phyloP scores from a whole-genome alignment of 1,140 invertebrate genomes.

The Drosophila kikkawai region DNA sequence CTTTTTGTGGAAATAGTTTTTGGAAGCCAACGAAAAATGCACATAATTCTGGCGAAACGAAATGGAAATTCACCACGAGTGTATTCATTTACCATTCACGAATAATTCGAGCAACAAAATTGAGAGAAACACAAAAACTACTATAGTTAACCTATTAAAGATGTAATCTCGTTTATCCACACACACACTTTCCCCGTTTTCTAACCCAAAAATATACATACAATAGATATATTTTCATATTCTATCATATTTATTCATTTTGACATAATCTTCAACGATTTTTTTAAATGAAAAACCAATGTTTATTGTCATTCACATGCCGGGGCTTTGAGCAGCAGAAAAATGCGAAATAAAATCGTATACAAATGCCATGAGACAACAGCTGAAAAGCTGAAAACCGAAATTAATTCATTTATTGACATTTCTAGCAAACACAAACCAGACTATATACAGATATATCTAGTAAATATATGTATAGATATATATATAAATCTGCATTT shows the following conservation, averaged over 20 bases:
- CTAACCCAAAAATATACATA: not conserved
- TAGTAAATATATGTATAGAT: slow-evolving; percentile 4
- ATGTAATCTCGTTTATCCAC: slow-evolving; percentile 14
- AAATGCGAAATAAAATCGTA: slow-evolving; percentile 3
- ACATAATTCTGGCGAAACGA: slow-evolving; percentile 39
- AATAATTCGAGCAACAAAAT: slow-evolving; percentile 8
- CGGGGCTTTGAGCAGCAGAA: not conserved
- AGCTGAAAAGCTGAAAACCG: slow-evolving; percentile 20
- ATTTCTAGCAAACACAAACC: slow-evolving; percentile 43
- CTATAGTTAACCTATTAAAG: slow-evolving; percentile 19
- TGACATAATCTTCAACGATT: not conserved
- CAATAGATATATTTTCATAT: not conserved
- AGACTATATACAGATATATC: not conserved
- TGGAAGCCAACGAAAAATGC: slow-evolving; percentile 38
- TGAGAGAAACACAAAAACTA: not conserved
- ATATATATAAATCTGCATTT: not conserved
- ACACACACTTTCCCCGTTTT: slow-evolving; percentile 2
- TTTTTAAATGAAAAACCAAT: slow-evolving; percentile 2
- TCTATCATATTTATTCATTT: slow-evolving; percentile 5
- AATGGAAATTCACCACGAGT: slow-evolving; percentile 37
- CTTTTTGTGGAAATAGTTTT: slow-evolving; percentile 30
- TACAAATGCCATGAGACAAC: slow-evolving; percentile 3
- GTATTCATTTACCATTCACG: slow-evolving; percentile 26
- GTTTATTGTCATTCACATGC: slow-evolving; percentile 13
- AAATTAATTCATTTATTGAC: slow-evolving; percentile 61